Evolutionary conservation across 2,113 vertebrate genomes (phyloP).

Genomic region (Phoxinus phoxinus): DNA sequence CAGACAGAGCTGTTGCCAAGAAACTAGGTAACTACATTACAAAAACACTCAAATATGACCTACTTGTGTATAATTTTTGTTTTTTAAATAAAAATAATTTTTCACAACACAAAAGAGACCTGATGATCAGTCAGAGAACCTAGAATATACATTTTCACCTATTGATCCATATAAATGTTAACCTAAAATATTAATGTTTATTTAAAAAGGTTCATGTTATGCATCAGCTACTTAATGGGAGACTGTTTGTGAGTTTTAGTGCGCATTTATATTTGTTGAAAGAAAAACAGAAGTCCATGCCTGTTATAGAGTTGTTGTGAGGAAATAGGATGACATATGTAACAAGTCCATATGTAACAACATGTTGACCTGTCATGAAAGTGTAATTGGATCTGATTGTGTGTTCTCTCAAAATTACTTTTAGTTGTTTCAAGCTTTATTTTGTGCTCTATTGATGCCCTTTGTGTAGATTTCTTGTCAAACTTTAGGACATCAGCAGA

Average conservation of each 20-base stretch:
- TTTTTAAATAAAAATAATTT: background rate
- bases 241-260: background rate
- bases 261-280: no score
- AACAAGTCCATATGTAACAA: no score
- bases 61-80: background rate
- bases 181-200: background rate
- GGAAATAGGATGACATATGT: background rate
- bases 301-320: background rate
- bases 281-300: background rate
- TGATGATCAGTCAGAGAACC: no score
- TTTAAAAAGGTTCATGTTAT: background rate
- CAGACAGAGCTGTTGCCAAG: slow-evolving; percentile 83
- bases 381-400: background rate
- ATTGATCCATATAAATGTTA: background rate
- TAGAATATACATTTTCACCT: background rate
- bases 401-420: background rate
- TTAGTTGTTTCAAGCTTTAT: background rate
- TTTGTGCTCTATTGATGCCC: background rate
- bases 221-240: background rate
- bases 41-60: background rate
- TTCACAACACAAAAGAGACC: background rate
- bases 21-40: slow-evolving; percentile 79
- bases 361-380: no score
- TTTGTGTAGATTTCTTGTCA: background rate
- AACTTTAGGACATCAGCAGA: background rate